A percentile compares a stretch with the other conserved stretches of the same genome.
Evolutionary conservation across 2,888 invertebrate species (phyloP).

Genomic region (Uropetala carovei): DNA sequence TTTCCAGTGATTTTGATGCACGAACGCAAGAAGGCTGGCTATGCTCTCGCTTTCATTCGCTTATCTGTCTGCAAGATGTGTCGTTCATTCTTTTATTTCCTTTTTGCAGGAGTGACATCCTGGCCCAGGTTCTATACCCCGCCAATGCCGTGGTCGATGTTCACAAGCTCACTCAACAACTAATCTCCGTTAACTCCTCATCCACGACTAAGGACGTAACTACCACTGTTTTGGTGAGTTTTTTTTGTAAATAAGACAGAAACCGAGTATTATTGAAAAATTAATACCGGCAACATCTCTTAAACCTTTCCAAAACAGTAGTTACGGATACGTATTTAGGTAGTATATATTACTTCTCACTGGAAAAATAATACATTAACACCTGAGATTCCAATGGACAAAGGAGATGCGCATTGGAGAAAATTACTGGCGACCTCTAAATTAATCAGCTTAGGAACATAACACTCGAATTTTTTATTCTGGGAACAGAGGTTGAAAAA

Average conservation of each 20-base stretch:
- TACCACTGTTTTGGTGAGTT: slow-evolving; percentile 67
- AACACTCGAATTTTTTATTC: too few species aligned
- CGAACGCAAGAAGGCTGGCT: too few species aligned
- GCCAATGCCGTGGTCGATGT: slow-evolving; percentile 82
- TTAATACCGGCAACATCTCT: neutral
- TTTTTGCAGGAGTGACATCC: slow-evolving; percentile 81
- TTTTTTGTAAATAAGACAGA: neutral
- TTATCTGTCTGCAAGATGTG: neutral
- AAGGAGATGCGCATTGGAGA: too few species aligned
- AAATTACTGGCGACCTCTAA: too few species aligned
- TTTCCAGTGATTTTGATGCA: too few species aligned
- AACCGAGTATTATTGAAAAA: neutral
- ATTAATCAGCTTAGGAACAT: too few species aligned
- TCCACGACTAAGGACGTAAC: neutral
- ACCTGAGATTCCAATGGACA: too few species aligned
- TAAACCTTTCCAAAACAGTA: neutral
- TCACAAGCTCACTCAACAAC: slow-evolving; percentile 83
- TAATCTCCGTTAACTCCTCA: slow-evolving; percentile 72
- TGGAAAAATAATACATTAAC: too few species aligned
- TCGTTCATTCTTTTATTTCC: neutral
- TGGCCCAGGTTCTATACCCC: slow-evolving; percentile 83
- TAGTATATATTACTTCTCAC: too few species aligned
- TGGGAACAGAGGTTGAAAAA: too few species aligned
- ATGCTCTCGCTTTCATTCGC: neutral
- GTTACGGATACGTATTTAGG: too few species aligned